Conservation (phyloP, 2,797 vertebrate genomes). For the Chrosomus eos region DNA sequence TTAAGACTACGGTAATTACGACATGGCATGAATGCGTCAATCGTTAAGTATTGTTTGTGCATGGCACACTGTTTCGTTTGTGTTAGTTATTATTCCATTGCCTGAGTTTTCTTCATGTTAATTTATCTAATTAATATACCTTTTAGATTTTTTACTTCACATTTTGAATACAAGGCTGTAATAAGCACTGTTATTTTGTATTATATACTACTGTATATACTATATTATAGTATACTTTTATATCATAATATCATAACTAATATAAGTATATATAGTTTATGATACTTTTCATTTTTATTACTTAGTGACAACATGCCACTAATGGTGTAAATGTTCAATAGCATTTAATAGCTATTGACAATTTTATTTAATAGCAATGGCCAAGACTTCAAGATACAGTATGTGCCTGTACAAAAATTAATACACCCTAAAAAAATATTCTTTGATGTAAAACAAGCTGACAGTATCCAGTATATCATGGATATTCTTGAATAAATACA, state of each 20-base stretch:
- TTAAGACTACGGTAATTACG: too few relatives aligned
- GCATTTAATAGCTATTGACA: neutral
- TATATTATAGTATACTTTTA: neutral
- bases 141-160: neutral
- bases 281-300: too few relatives aligned
- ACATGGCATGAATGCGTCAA: too few relatives aligned
- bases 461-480: neutral
- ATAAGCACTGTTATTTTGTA: neutral
- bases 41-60: too few relatives aligned
- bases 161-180: too few relatives aligned
- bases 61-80: too few relatives aligned
- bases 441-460: neutral
- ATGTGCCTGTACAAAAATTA: neutral
- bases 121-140: too few relatives aligned
- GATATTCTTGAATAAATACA: neutral
- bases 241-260: neutral
- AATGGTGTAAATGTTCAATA: neutral
- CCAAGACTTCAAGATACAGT: neutral
- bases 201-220: neutral
- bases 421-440: neutral
- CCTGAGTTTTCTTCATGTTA: too few relatives aligned
- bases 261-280: too few relatives aligned
- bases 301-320: neutral
- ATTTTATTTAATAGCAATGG: neutral
- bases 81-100: too few relatives aligned